Base-by-base conservation (phyloP, 2,888 invertebrate species). In the Conops quadrifasciatus region DNA sequence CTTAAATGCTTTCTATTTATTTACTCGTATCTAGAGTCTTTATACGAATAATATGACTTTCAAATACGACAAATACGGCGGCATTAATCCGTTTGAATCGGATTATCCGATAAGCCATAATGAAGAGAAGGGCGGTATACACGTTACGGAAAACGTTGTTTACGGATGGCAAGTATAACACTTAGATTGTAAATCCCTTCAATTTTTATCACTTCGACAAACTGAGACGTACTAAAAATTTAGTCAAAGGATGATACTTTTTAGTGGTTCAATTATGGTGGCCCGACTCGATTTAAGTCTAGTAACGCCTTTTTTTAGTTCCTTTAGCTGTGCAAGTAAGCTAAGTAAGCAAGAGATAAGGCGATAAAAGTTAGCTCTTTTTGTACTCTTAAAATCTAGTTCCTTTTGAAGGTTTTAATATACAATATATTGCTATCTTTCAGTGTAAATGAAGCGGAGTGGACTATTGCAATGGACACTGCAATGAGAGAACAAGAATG, bases 131-230 rank as follows among this genome's bases (percentile, higher is more conserved):
- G 97, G 97, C 1, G 97, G 97, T 0, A 87, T 94, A 16, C 90
- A 90, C 82, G 89, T 97, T 9, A 93, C 93, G 0, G 92, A 93
- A 77, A 93, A 93, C 85, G 88, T 97, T 36, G 92, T 94, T 66
- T 96, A 93, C 83, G 92, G 92, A 77, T 91, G 90, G 89, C 91
- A 86, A 88, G 73, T 72, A 67, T 28, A 28, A 63, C 4, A 53
- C n/a, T 62, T 4, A 16, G 36, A n/a, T 21, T 56, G n/a, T n/a
- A n/a, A n/a, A n/a, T n/a, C 24, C 13, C 11, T 56, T 56, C 19
- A 13, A 11, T 56, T 56, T 19, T 19, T 21, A 21, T 21, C 5
- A 30, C 19, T 3, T 53, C 15, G 13, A 47, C 43, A 24, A 45
- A 11, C n/a, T n/a, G n/a, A n/a, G n/a, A n/a, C n/a, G n/a, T n/a